phyloP scores from a whole-genome alignment of 2,888 invertebrate genomes.

The Hesperia comma region DNA sequence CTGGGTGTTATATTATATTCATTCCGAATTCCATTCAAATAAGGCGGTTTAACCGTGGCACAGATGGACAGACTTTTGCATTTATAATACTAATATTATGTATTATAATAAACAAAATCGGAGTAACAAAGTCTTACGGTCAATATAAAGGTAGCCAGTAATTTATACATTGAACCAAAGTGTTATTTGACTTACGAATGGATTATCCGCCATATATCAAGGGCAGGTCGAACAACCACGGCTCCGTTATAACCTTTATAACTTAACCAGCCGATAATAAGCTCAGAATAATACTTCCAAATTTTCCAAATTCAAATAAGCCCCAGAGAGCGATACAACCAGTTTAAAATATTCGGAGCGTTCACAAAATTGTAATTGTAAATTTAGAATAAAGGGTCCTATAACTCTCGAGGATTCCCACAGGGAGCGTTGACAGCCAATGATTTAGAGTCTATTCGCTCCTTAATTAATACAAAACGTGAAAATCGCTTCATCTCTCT shows the following conservation, averaged over 20 bases:
- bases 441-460: conserved; percentile 78
- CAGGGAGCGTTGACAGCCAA: conserved; percentile 80
- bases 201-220: conserved; percentile 32
- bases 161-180: conserved; percentile 30
- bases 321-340: conserved; percentile 68
- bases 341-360: conserved; percentile 74
- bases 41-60: too few species aligned
- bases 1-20: too few species aligned
- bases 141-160: conserved; percentile 13
- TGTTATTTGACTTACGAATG: conserved; percentile 19
- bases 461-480: conserved; percentile 75
- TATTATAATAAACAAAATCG: too few species aligned
- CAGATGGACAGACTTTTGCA: too few species aligned
- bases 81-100: too few species aligned
- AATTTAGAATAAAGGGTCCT: conserved; percentile 82
- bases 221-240: conserved; percentile 8
- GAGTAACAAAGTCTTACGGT: conserved; percentile 29
- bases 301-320: conserved; percentile 40
- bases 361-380: conserved; percentile 81
- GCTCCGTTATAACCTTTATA: conserved; percentile 24
- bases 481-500: conserved; percentile 60
- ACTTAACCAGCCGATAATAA: conserved; percentile 33
- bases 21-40: too few species aligned
- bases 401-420: conserved; percentile 82
- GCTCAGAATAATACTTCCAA: conserved; percentile 31